Conservation (phyloP, 2,113 vertebrate genomes). For the Heterotis niloticus region DNA sequence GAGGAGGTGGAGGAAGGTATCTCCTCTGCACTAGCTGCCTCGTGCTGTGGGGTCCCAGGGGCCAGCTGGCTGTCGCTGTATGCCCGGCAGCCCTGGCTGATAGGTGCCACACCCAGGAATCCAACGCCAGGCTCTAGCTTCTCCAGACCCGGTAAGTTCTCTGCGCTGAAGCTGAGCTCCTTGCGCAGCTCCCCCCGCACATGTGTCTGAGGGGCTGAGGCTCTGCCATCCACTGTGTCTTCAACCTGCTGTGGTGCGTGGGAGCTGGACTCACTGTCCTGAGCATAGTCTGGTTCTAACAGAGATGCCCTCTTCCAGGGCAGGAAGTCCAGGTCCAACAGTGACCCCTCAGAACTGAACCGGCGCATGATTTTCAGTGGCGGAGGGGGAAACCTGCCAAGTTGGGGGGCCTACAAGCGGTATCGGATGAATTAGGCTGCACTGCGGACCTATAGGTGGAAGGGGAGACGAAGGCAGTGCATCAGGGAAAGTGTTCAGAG, state of each 20-base stretch:
- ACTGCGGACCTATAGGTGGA: not conserved
- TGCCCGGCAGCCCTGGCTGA: constrained; percentile 56
- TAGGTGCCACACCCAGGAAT: constrained; percentile 38
- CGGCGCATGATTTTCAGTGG: constrained; percentile 50
- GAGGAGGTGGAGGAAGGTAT: not conserved
- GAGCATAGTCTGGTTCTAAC: constrained; percentile 1
- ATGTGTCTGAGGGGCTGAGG: not conserved
- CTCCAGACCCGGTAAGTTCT: constrained; percentile 45
- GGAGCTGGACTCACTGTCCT: not conserved
- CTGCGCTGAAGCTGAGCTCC: constrained; percentile 57
- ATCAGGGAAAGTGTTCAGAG: not conserved
- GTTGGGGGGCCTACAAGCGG: not conserved
- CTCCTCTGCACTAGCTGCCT: constrained; percentile 36
- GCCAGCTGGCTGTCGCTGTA: constrained; percentile 68
- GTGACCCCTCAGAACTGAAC: constrained; percentile 64
- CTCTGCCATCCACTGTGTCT: constrained; percentile 26
- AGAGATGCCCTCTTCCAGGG: constrained; percentile 42
- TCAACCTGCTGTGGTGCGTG: constrained; percentile 16
- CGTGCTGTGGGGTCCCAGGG: constrained; percentile 15
- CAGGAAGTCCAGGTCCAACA: constrained; percentile 58
- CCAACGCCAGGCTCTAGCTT: constrained; percentile 26
- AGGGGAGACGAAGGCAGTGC: not conserved
- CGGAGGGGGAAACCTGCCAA: not conserved
- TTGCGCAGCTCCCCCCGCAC: constrained; percentile 37
- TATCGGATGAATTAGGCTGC: not conserved